These are phyloP conservation scores for Trinectes maculatus DNA, from an alignment of 2,113 vertebrate species.

Conservation along the genomic window DNA sequence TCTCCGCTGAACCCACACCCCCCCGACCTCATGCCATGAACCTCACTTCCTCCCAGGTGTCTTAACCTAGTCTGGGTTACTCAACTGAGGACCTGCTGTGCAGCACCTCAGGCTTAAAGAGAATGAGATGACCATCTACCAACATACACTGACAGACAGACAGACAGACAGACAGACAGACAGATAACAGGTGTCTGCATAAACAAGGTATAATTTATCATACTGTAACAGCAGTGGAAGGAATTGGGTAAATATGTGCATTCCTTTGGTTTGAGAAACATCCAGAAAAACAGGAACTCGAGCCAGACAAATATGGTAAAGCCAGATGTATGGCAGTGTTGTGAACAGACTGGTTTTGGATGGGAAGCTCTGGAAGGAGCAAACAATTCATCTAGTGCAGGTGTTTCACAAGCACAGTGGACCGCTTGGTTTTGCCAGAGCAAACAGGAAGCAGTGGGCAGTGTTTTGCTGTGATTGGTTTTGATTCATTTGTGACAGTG, in stretches of 20 bases:
- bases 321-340: slow-evolving; percentile 39
- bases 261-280: slow-evolving; percentile 45
- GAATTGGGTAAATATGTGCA: slow-evolving; percentile 44
- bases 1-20: slow-evolving; percentile 18
- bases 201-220: slow-evolving; percentile 1
- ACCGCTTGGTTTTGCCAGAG: slow-evolving; percentile 31
- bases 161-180: too few species aligned
- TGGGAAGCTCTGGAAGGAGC: slow-evolving; percentile 51
- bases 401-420: slow-evolving; percentile 36
- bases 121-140: too few species aligned
- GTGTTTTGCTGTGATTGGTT: slow-evolving; percentile 25
- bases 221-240: slow-evolving; percentile 5
- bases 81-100: slow-evolving; percentile 18
- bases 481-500: slow-evolving; percentile 35
- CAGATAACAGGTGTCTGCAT: not conserved
- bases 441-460: slow-evolving; percentile 67
- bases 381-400: slow-evolving; percentile 28
- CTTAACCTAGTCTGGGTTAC: slow-evolving; percentile 23
- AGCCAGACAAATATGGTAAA: slow-evolving; percentile 51
- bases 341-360: slow-evolving; percentile 40
- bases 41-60: slow-evolving; percentile 62
- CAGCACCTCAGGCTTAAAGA: not conserved
- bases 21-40: slow-evolving; percentile 25
- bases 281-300: slow-evolving; percentile 55
- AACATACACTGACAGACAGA: too few species aligned